Evolutionary conservation across 1,140 invertebrate species (phyloP), one percentile per base, ranked within the genome.

Genomic region (Halotydeus destructor): DNA sequence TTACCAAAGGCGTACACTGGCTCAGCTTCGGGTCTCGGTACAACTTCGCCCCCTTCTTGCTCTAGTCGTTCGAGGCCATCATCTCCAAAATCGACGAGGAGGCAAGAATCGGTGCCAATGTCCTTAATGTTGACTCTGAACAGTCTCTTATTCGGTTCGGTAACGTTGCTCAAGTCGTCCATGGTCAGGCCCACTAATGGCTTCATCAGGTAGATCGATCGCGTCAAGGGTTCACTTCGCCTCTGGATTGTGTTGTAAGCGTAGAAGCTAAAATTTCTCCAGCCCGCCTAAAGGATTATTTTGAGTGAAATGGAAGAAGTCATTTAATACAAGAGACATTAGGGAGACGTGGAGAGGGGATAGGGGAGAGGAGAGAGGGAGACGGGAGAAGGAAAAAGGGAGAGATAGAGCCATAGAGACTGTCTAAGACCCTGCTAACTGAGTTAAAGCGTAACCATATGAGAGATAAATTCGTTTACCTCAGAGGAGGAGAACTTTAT

Each of bases 61-160:
- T 24, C 18, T 5, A 16, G 12, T 16, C 14, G 19, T 12, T n/a
- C 5, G 1, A 12, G 5, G 11, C 12, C 19, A 1, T 51, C 48
- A 35, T 63, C 60, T 9, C 57, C 60, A 43, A 50, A 63, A 41
- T 61, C 53, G 5, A 65, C 40, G 2, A 55, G 37, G 0, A 64
- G 41, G 47, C 62, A 64, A 0, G 59, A 56, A 2, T 50, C 52
- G 5, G 55, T 55, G 5, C 62, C 62, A 5, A 52, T 12, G 5
- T 47, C 34, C 26, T 50, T 42, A 18, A 51, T 38, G 6, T 18
- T 22, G 32, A 53, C 44, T 22, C 45, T 35, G 36, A 53, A 52
- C 24, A 39, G 33, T 35, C 50, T 53, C 18, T 46, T 45, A 26
- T 48, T 46, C 22, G 49, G 48, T 39, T 53, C 45, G 9, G 37